Base-by-base conservation (phyloP, 2,888 invertebrate species). In the Tethea ocularis region DNA sequence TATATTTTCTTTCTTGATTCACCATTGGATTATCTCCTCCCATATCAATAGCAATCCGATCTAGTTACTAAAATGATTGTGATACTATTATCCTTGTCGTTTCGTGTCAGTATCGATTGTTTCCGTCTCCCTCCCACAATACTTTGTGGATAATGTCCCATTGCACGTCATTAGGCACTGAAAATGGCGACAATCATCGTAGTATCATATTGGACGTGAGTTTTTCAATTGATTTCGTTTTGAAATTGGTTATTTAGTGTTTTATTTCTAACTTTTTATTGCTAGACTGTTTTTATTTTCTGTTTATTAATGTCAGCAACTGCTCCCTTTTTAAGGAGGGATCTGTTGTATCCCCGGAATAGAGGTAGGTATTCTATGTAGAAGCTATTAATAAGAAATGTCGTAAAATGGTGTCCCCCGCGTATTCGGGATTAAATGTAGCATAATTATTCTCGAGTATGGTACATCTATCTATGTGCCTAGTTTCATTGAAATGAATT, bases 1-100 rank as follows among this genome's bases (percentile, higher is more conserved):
- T 4, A 4, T 24, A 29, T 29, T 33, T 41, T 51, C 22, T 7
- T 51, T 11, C 7, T n/a, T 75, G 60, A 22, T 61, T 64, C 68
- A 52, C 54, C 68, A n/a, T 67, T 23, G 69, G 61, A 73, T 71
- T 59, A 63, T 33, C 41, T 57, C 64, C 58, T 71, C 72, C 73
- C 64, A 70, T 69, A 71, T 72, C 71, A 68, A 74, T 70, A 71
- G 62, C 71, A 76, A 83, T 83, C 78, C 76, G 80, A 85, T 88
- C 86, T 88, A 84, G 89, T 89, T 89, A 86, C 80, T 74, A 79
- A 77, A 84, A 86, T 80, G 77, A 83, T 80, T 79, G 75, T 80
- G 74, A 80, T 79, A 75, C 66, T 69, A 82, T 83, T 77, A 79
- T 71, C 67, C 66, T 66, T 65, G 67, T 80, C 75, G 73, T 80